A percentile compares a stretch with the other conserved stretches of the same genome.
Evolutionary conservation across 2,113 vertebrate species (phyloP).

Genomic region (Paratilapia polleni): DNA sequence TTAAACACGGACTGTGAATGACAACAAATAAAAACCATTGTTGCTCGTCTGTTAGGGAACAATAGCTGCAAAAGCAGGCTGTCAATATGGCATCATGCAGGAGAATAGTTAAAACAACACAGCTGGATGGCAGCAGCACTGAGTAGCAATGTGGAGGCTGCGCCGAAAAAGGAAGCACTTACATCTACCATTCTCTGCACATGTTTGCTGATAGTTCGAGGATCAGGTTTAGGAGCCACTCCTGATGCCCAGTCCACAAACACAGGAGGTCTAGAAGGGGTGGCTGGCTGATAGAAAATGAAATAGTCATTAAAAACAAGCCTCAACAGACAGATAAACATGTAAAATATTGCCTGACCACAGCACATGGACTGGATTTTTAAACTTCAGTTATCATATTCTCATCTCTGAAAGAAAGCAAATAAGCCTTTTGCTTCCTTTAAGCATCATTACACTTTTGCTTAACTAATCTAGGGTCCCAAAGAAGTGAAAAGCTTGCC

Average conservation of each 20-base stretch:
- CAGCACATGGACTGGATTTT: no score
- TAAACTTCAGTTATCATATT: not conserved
- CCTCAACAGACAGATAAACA: not conserved
- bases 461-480: not conserved
- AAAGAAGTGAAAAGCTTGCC: not conserved
- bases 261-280: conserved; percentile 90
- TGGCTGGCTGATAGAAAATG: conserved; percentile 84
- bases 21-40: conserved; percentile 31
- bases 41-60: conserved; percentile 17
- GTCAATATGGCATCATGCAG: conserved; percentile 27
- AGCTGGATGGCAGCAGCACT: conserved; percentile 23
- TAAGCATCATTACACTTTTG: not conserved
- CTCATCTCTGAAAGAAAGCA: not conserved
- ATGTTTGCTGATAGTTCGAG: conserved; percentile 94
- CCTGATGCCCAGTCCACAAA: conserved; percentile 95
- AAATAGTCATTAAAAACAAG: conserved; percentile 15
- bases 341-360: not conserved
- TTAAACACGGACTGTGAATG: conserved; percentile 92
- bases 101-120: conserved; percentile 31
- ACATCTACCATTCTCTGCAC: conserved; percentile 98
- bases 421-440: not conserved
- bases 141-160: not conserved
- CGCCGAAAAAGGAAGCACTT: conserved; percentile 71
- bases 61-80: conserved; percentile 24
- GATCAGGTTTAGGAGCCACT: conserved; percentile 92